Base-by-base conservation (phyloP, 2,113 vertebrate genomes). In the Pangasianodon hypophthalmus region DNA sequence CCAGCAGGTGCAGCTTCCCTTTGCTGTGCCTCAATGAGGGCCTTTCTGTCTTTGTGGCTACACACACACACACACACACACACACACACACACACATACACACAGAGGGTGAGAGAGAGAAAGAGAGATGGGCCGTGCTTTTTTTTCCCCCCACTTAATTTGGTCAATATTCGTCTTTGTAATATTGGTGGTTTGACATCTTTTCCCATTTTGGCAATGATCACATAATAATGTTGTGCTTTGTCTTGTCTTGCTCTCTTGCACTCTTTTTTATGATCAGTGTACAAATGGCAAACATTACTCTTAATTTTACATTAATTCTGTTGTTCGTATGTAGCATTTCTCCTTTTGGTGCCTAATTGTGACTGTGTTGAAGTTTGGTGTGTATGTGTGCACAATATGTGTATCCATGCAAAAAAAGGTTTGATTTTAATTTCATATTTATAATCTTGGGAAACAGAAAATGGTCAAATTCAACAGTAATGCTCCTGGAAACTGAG, bases 61-160 rank as follows among this genome's bases (percentile, higher is more conserved):
- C 26, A 26, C 67, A 75, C 83, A 89, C n/a, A 32, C 80, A 82
- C 80, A 81, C 80, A 82, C 80, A 56, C 16, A 37, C 50, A 56
- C 80, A 37, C 80, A 37, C 80, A 82, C 50, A 56, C 79, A 54
- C 46, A 52, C 79, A 29, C 29, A 67, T n/a, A 75, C 67, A 69
- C n/a, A 69, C 13, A 41, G 0, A 75, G 1, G 9, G 37, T 9
- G 19, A 46, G 41, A 44, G 4, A 18, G 29, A 71, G n/a, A 71
- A 1, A 37, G 3, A 1, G 26, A n/a, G 9, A 24, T 69, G 10
- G 56, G 1, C 6, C 6, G 58, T 24, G 24, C 4, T 60, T 60
- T 16, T 58, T 3, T 16, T 58, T 3, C 16, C 37, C 2, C 13
- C 52, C 52, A 54, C 11, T 54, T 54, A 14, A 54, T 58, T 24